Base-by-base conservation (phyloP, 2,797 vertebrate species). In the Anguilla obscura region DNA sequence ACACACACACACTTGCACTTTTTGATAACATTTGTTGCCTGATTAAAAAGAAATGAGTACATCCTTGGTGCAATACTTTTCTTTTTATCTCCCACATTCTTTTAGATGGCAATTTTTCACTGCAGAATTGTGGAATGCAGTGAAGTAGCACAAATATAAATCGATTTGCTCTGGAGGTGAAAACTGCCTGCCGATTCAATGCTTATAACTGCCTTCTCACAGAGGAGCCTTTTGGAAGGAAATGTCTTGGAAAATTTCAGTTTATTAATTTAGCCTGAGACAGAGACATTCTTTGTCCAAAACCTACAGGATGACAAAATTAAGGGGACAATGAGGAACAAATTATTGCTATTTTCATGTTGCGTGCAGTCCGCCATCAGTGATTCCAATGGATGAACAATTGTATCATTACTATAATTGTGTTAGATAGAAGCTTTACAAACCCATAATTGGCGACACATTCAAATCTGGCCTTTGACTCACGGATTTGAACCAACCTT, bases 91-190 rank as follows among this genome's bases (percentile, higher is more conserved):
- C 45, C 5, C 36, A n/a, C 16, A 52, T 76, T 74, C 27, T 86
- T 50, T 50, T 24, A 79, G 50, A 9, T 52, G 85, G 48, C 63
- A 63, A 76, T 86, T 76, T 52, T 74, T 86, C 66, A 76, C 69
- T 16, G 40, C 3, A 16, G 63, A 86, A 76, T 76, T 86, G 86
- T 54, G 66, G 69, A 71, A 76, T 27, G 71, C 50, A n/a, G 69
- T 86, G 86, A 86, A 86, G 63, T 60, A 76, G 86, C 86, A 86
- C 86, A 71, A 86, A 86, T 86, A 54, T 45, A 86, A 86, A 86
- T 74, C 24, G 40, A 76, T 60, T 86, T 48, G 45, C 71, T 76
- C n/a, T 16, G 30, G 71, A 86, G 48, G 63, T 86, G 86, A 86
- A 76, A 71, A 76, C 74, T 86, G 36, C 24, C 66, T 30, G 24